Conservation (phyloP, 53 echinoderm and acorn worm genomes). For the Antedon mediterranea region DNA sequence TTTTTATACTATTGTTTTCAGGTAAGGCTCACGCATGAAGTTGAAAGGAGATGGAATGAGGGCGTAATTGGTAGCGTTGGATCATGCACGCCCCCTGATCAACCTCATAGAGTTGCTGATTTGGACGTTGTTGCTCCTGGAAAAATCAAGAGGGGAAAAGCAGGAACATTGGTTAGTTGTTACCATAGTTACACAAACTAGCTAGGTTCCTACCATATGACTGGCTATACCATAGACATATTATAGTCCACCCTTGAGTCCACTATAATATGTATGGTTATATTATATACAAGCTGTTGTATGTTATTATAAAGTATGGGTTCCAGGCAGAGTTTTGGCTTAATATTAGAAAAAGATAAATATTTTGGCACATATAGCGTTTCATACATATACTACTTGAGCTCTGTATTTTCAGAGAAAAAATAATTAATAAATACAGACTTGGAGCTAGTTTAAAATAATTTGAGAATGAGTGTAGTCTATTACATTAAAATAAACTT, state of each 20-base stretch:
- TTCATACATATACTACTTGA: too few species aligned
- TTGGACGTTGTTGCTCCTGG: slow-evolving; percentile 58
- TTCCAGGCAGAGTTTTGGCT: too few species aligned
- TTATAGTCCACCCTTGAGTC: background rate
- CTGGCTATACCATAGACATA: background rate
- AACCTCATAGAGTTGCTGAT: slow-evolving; percentile 35
- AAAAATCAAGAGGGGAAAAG: slow-evolving; percentile 78
- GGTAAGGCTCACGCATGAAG: slow-evolving; percentile 50
- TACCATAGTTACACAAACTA: background rate
- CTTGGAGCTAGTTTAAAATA: too few species aligned
- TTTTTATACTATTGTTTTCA: too few species aligned
- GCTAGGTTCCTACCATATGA: background rate
- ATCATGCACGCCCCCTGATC: slow-evolving; percentile 35
- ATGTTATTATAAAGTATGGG: too few species aligned
- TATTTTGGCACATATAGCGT: too few species aligned
- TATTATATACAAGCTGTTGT: background rate
- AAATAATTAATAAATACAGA: too few species aligned
- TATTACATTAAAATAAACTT: too few species aligned
- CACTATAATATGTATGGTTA: background rate
- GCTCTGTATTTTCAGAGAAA: too few species aligned
- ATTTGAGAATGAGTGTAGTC: too few species aligned
- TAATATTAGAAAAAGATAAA: too few species aligned
- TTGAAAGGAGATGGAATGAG: slow-evolving; percentile 30
- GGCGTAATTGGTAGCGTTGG: slow-evolving; percentile 43
- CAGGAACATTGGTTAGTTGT: slow-evolving; percentile 53